phyloP scores from a whole-genome alignment of 2,113 vertebrate genomes.

The Sus scrofa region DNA sequence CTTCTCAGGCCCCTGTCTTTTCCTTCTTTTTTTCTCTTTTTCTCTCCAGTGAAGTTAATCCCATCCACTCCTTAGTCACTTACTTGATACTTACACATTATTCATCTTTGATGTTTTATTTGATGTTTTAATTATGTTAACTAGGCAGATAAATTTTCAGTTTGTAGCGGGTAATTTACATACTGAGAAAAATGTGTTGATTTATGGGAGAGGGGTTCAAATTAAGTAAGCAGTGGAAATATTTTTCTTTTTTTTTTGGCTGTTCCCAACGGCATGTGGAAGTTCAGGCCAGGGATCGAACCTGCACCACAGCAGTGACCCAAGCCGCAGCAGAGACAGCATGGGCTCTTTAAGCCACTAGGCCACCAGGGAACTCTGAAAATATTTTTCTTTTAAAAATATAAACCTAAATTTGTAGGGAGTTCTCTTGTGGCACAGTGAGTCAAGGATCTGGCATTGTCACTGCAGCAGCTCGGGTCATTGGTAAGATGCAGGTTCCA shows the following conservation, averaged over 20 bases:
- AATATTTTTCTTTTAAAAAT: not conserved
- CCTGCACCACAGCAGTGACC: too few relatives aligned
- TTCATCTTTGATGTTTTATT: constrained; percentile 12
- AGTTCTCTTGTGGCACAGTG: too few relatives aligned
- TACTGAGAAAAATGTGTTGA: not conserved
- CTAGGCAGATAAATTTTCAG: not conserved
- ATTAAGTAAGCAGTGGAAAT: not conserved
- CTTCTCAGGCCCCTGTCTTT: not conserved
- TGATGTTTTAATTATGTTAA: not conserved
- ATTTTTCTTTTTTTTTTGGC: not conserved
- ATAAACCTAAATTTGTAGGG: not conserved
- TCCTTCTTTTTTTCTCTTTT: not conserved
- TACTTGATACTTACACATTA: not conserved
- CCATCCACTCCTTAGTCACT: not conserved
- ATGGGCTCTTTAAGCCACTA: too few relatives aligned
- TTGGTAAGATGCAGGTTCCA: too few relatives aligned
- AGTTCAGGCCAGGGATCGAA: too few relatives aligned
- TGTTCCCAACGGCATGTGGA: too few relatives aligned
- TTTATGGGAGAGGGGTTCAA: not conserved
- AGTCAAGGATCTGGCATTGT: too few relatives aligned
- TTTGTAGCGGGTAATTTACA: not conserved
- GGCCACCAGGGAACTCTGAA: not conserved
- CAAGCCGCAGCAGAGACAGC: too few relatives aligned
- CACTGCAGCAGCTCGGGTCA: too few relatives aligned
- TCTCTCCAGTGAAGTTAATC: not conserved